These are phyloP conservation scores for Siniperca scherzeri DNA, from an alignment of 2,797 vertebrate genomes.

Conservation along the genomic window DNA sequence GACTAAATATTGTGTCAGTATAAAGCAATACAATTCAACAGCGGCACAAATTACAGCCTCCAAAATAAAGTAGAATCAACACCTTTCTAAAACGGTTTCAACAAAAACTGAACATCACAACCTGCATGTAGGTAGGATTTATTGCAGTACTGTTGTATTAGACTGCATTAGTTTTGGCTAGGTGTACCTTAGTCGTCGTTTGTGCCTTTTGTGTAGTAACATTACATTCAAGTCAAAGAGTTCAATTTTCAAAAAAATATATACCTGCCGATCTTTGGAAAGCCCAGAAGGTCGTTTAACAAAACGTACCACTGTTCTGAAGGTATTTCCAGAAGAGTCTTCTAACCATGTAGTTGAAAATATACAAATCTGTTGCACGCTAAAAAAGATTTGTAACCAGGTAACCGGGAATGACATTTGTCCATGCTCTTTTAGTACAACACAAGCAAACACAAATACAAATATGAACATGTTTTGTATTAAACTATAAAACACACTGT, in stretches of 20 bases:
- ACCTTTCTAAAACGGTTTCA: background rate
- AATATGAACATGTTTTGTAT: background rate
- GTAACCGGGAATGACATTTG: background rate
- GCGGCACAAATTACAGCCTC: background rate
- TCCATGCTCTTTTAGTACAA: background rate
- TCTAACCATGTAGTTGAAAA: no score
- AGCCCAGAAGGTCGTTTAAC: background rate
- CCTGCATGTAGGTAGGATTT: no score
- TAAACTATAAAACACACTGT: no score
- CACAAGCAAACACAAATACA: background rate
- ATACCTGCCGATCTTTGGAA: background rate
- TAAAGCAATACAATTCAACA: background rate
- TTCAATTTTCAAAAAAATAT: background rate
- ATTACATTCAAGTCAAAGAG: background rate
- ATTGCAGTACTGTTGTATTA: no score
- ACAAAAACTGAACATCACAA: background rate
- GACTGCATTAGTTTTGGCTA: background rate
- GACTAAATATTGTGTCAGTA: no score
- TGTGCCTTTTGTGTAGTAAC: no score
- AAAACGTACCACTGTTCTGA: background rate
- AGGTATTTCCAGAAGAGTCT: no score
- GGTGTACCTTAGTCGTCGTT: no score
- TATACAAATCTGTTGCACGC: no score
- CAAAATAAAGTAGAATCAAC: background rate
- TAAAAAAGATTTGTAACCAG: background rate